These are phyloP conservation scores for Pseudocheirus occidentalis DNA, from an alignment of 2,797 vertebrate genomes.

Conservation along the genomic window DNA sequence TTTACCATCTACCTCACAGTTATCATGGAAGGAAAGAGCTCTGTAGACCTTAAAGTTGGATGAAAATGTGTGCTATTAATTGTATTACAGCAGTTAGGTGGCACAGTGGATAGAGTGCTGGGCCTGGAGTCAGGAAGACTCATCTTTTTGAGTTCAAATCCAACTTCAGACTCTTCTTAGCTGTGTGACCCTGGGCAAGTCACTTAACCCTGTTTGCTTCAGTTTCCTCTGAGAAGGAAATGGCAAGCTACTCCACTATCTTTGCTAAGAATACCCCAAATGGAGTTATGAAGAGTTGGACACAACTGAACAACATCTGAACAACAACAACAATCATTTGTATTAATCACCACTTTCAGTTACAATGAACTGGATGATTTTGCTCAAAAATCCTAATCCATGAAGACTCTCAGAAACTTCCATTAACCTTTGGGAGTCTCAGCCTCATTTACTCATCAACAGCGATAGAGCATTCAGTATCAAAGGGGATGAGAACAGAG, in stretches of 20 bases:
- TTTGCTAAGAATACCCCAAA: too few relatives aligned
- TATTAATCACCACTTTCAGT: neutral
- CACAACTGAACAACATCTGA: too few relatives aligned
- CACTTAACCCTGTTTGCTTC: neutral
- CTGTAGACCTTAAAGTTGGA: neutral
- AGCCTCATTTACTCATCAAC: neutral
- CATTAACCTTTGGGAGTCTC: neutral
- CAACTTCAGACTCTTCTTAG: too few relatives aligned
- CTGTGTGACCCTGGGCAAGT: neutral
- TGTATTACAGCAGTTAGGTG: too few relatives aligned
- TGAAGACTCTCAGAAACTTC: neutral
- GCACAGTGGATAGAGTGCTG: too few relatives aligned
- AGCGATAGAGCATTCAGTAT: neutral
- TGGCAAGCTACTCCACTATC: too few relatives aligned
- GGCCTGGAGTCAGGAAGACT: too few relatives aligned
- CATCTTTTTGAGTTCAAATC: too few relatives aligned
- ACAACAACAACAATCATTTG: too few relatives aligned
- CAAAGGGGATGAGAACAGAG: neutral
- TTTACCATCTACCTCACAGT: neutral
- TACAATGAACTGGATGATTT: neutral
- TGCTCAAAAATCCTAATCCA: neutral
- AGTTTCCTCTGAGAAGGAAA: too few relatives aligned
- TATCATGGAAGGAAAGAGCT: neutral
- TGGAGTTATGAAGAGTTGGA: too few relatives aligned
- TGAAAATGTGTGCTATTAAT: neutral